Evolutionary conservation across 2,113 vertebrate genomes (phyloP).

Genomic region (Hucho hucho): DNA sequence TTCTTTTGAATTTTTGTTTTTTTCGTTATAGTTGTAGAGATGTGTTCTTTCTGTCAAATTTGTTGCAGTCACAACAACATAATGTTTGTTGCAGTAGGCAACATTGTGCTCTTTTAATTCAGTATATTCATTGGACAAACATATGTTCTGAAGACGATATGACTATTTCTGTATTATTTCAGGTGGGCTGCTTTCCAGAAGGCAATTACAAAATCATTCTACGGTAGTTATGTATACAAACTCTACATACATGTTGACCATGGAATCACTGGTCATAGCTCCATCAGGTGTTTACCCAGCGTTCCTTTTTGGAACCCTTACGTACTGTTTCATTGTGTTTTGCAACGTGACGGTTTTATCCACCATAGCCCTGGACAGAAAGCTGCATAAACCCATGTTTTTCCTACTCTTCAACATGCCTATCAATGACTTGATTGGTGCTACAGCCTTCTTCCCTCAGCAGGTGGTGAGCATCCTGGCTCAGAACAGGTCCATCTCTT

Average conservation of each 20-base stretch:
- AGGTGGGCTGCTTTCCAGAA: not conserved
- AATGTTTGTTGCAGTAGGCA: not conserved
- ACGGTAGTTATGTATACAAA: slow-evolving; percentile 16
- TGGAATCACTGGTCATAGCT: slow-evolving; percentile 42
- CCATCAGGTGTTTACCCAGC: slow-evolving; percentile 41
- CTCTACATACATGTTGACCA: slow-evolving; percentile 19
- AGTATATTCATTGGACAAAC: not conserved
- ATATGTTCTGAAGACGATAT: not conserved
- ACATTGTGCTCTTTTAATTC: not conserved
- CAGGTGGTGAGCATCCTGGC: slow-evolving; percentile 46
- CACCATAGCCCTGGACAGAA: slow-evolving; percentile 50
- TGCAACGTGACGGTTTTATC: slow-evolving; percentile 54
- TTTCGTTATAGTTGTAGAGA: too few relatives aligned
- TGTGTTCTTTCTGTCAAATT: too few relatives aligned
- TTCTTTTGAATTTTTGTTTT: not conserved
- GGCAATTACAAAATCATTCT: not conserved
- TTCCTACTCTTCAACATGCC: slow-evolving; percentile 63
- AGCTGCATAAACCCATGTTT: slow-evolving; percentile 66
- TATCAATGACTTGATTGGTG: slow-evolving; percentile 60
- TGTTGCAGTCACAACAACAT: not conserved
- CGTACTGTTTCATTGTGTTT: slow-evolving; percentile 48
- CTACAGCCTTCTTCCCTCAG: slow-evolving; percentile 62
- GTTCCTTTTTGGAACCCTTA: slow-evolving; percentile 47
- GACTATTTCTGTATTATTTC: not conserved
- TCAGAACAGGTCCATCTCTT: slow-evolving; percentile 49